These are phyloP conservation scores for Microcebus jonahi DNA, from an alignment of 2,113 vertebrate species.

Conservation along the genomic window DNA sequence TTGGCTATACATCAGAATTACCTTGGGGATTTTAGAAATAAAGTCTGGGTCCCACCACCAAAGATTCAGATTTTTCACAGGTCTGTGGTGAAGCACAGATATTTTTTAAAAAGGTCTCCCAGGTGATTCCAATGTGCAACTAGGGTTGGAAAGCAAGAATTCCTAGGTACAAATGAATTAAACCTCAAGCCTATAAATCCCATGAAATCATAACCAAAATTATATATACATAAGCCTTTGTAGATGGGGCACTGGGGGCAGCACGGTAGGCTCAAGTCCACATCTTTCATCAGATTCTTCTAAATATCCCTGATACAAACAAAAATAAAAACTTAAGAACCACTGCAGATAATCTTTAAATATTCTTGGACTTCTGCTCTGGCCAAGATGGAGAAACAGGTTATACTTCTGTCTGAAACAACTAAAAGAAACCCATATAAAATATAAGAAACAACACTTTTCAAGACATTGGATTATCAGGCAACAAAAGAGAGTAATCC, in stretches of 20 bases:
- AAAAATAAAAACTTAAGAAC: slow-evolving; percentile 37
- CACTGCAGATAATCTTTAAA: not conserved
- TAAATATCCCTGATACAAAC: slow-evolving; percentile 27
- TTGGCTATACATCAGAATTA: not conserved
- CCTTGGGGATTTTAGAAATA: not conserved
- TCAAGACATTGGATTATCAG: slow-evolving; percentile 17
- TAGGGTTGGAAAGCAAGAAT: slow-evolving; percentile 10
- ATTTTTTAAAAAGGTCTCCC: slow-evolving; percentile 9
- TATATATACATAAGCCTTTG: not conserved
- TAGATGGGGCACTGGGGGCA: not conserved
- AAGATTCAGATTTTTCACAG: slow-evolving; percentile 27
- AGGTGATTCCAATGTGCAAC: slow-evolving; percentile 1
- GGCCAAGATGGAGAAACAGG: slow-evolving; percentile 24
- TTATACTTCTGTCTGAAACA: slow-evolving; percentile 17
- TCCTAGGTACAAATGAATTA: not conserved
- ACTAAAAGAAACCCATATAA: not conserved
- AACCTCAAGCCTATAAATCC: not conserved
- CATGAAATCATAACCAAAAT: slow-evolving; percentile 14
- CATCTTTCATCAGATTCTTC: not conserved
- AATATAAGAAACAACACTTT: not conserved
- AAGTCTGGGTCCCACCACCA: not conserved
- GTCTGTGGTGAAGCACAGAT: not conserved
- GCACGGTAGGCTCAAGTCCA: not conserved
- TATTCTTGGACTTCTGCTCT: not conserved
- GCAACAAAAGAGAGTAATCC: not conserved